Percentiles rank a stretch among this genome's conserved stretches.
These are phyloP conservation scores for Vipera ursinii DNA, from an alignment of 2,797 vertebrate species.

Conservation along the genomic window DNA sequence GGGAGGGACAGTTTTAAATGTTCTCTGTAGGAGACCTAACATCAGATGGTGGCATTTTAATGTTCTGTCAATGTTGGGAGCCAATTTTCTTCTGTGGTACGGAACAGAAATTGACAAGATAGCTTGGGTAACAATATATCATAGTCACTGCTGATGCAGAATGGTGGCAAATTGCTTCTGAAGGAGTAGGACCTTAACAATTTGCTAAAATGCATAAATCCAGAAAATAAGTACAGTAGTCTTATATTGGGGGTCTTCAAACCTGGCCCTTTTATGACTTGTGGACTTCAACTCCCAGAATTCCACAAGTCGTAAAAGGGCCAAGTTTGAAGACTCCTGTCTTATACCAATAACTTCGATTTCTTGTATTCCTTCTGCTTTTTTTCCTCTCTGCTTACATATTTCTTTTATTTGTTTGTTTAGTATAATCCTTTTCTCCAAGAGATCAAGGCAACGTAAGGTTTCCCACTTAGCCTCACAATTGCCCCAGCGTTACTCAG, in stretches of 20 bases:
- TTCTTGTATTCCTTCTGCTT: background rate
- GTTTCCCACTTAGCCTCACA: too few relatives aligned
- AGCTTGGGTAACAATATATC: background rate
- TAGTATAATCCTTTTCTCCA: background rate
- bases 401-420: background rate
- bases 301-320: too few relatives aligned
- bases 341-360: background rate
- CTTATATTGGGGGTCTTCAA: background rate
- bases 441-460: background rate
- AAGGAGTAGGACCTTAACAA: background rate
- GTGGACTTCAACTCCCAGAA: too few relatives aligned
- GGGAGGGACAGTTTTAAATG: slow-evolving; percentile 8
- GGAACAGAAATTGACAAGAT: background rate
- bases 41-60: slow-evolving; percentile 23
- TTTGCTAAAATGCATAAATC: background rate
- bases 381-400: background rate
- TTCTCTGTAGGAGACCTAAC: slow-evolving; percentile 27
- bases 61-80: background rate
- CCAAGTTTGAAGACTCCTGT: too few relatives aligned
- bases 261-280: too few relatives aligned
- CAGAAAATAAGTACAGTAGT: background rate
- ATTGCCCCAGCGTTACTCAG: too few relatives aligned
- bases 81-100: background rate
- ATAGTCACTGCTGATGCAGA: background rate
- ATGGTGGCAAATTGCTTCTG: background rate